phyloP scores from a whole-genome alignment of 2,888 invertebrate genomes.

The Cheilosia vernalis region DNA sequence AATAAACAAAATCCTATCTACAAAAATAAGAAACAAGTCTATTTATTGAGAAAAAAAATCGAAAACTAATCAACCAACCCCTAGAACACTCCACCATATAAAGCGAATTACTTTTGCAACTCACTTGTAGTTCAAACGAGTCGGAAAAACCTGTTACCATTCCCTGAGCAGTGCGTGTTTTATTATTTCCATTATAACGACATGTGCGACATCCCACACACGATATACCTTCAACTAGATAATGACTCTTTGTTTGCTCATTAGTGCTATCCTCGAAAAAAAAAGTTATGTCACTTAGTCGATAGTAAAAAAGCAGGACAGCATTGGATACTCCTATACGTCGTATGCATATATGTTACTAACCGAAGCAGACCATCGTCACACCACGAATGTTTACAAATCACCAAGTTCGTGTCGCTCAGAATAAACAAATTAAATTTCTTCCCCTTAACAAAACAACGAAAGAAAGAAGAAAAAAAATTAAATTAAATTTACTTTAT shows the following conservation, averaged over 20 bases:
- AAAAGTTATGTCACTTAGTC: not conserved
- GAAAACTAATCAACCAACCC: too few relatives aligned
- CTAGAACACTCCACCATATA: too few relatives aligned
- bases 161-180: not conserved
- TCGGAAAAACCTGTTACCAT: constrained; percentile 1
- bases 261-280: constrained; percentile 1
- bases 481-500: not conserved
- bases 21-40: too few relatives aligned
- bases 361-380: constrained; percentile 9
- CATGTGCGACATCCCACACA: constrained; percentile 13
- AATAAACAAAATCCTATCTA: too few relatives aligned
- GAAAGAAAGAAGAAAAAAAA: constrained; percentile 1
- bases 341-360: not conserved
- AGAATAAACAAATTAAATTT: constrained; percentile 28
- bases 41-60: too few relatives aligned
- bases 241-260: constrained; percentile 9
- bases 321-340: not conserved
- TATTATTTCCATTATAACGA: not conserved
- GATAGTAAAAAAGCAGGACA: constrained; percentile 2
- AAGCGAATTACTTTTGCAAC: too few relatives aligned
- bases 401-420: constrained; percentile 41
- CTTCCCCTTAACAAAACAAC: not conserved
- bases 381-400: constrained; percentile 42
- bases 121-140: too few relatives aligned
- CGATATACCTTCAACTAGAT: not conserved